These are phyloP conservation scores for Silurus meridionalis DNA, from an alignment of 2,113 vertebrate genomes.

Conservation along the genomic window DNA sequence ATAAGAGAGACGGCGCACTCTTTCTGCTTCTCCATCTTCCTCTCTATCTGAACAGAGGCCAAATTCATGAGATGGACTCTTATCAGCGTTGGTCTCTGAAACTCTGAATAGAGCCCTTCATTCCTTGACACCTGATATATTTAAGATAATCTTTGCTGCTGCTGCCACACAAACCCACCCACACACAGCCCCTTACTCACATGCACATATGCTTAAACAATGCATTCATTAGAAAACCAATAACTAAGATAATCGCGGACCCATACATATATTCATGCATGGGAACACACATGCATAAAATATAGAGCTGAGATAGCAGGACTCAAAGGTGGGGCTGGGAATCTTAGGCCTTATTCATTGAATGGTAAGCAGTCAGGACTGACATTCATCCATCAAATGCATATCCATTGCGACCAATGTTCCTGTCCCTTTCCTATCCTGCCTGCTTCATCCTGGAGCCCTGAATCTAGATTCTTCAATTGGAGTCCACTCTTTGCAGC, in stretches of 20 bases:
- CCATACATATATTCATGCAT: neutral
- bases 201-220: slow-evolving; percentile 6
- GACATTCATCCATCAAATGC: neutral
- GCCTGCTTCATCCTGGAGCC: too few relatives aligned
- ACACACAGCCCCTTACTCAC: slow-evolving; percentile 26
- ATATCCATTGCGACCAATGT: neutral
- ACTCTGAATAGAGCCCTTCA: slow-evolving; percentile 71
- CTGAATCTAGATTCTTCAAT: too few relatives aligned
- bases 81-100: slow-evolving; percentile 68
- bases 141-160: slow-evolving; percentile 62
- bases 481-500: too few relatives aligned
- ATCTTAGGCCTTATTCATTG: neutral
- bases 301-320: slow-evolving; percentile 8
- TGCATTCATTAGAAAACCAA: slow-evolving; percentile 14
- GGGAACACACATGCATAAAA: neutral
- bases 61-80: slow-evolving; percentile 70
- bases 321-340: neutral
- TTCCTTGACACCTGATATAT: slow-evolving; percentile 67
- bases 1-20: slow-evolving; percentile 4
- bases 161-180: slow-evolving; percentile 23
- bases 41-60: slow-evolving; percentile 64
- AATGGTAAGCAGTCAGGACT: neutral
- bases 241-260: slow-evolving; percentile 17
- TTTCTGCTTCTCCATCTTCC: neutral
- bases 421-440: too few relatives aligned